Conservation (phyloP, 2,113 vertebrate species). For the Sceloporus undulatus region DNA sequence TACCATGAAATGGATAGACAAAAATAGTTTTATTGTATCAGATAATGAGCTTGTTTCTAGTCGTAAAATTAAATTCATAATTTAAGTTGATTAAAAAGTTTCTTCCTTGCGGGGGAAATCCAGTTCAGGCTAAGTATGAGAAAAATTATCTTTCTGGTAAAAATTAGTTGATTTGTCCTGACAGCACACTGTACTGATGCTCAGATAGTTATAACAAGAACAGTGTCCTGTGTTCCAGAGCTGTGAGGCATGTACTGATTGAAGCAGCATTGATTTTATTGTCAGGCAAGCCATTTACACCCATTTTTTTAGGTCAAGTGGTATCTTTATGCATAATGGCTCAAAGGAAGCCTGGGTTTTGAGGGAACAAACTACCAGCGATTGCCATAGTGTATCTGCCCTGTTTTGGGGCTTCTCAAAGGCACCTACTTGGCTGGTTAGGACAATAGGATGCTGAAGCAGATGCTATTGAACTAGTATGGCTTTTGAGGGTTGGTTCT, state of each 20-base stretch:
- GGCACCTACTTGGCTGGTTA: not conserved
- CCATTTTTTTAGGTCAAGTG: not conserved
- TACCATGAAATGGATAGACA: constrained; percentile 54
- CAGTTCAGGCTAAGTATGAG: constrained; percentile 44
- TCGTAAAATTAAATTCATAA: constrained; percentile 40
- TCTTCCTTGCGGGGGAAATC: constrained; percentile 32
- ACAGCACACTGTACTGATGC: not conserved
- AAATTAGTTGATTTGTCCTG: constrained; percentile 29
- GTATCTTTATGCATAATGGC: not conserved
- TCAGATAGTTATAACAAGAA: constrained; percentile 19
- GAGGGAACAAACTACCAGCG: not conserved
- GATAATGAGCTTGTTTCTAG: constrained; percentile 48
- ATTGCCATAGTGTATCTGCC: too few relatives aligned
- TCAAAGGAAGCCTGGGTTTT: not conserved
- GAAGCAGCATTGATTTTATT: not conserved
- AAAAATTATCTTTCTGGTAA: constrained; percentile 20
- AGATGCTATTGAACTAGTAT: not conserved
- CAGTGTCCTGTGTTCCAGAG: not conserved
- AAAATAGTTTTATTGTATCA: constrained; percentile 51
- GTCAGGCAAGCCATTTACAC: not conserved
- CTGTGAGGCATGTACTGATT: not conserved
- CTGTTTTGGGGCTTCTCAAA: not conserved
- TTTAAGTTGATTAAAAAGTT: constrained; percentile 34
- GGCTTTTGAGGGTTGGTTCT: not conserved
- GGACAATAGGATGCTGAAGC: not conserved